Conservation (phyloP, 2,888 invertebrate species). For the Homarus gammarus region DNA sequence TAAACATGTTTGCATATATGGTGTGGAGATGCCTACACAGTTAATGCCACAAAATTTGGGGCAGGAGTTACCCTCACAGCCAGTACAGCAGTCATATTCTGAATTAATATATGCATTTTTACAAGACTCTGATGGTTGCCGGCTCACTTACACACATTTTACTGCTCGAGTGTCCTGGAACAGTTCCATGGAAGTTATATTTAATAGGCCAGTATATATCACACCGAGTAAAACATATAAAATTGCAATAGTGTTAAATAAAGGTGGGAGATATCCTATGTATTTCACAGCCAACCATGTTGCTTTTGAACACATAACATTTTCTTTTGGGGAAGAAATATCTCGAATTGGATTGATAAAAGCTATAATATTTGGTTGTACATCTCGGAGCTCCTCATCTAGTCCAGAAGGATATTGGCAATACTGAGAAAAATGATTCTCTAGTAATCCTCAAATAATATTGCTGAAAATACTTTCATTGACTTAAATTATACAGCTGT, state of each 20-base stretch:
- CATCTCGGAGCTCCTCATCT: not conserved
- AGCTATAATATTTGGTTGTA: constrained; percentile 53
- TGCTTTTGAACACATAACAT: constrained; percentile 23
- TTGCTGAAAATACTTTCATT: not conserved
- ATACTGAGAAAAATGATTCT: not conserved
- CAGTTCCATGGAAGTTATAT: constrained; percentile 88
- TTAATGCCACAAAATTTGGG: constrained; percentile 42
- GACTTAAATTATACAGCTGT: too few species aligned
- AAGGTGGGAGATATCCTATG: constrained; percentile 88
- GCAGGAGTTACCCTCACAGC: not conserved
- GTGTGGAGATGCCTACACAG: constrained; percentile 82
- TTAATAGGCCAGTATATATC: constrained; percentile 89
- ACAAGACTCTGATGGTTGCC: constrained; percentile 88
- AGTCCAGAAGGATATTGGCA: constrained; percentile 12
- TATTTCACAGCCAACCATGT: constrained; percentile 34
- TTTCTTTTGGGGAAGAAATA: constrained; percentile 54
- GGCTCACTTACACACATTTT: constrained; percentile 90
- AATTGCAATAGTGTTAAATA: constrained; percentile 90
- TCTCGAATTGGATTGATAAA: constrained; percentile 40
- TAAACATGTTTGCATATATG: constrained; percentile 88
- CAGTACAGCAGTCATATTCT: constrained; percentile 81
- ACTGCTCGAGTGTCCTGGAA: constrained; percentile 87
- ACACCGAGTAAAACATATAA: constrained; percentile 88
- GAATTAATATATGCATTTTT: constrained; percentile 90
- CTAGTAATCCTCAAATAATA: not conserved